Percentiles rank a stretch among this genome's conserved stretches.
phyloP scores from a whole-genome alignment of 2,797 vertebrate genomes.

The Anguilla marmorata region DNA sequence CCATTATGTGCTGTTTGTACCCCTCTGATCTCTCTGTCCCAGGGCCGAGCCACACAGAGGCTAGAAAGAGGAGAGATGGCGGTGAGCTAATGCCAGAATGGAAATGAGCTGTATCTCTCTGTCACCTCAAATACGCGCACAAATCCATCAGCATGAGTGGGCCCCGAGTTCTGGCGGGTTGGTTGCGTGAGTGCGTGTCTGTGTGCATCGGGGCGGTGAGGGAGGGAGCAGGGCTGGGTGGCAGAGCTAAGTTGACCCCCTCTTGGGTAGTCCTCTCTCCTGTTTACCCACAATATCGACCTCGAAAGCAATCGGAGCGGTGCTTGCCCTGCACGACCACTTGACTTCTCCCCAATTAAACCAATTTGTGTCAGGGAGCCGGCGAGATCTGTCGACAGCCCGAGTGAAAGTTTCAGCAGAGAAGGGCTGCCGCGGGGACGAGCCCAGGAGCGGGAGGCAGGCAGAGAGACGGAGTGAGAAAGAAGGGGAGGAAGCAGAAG shows the following conservation, averaged over 20 bases:
- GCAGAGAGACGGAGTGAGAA: constrained; percentile 17
- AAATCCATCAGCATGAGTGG: constrained; percentile 42
- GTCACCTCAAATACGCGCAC: constrained; percentile 40
- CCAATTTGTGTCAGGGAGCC: constrained; percentile 53
- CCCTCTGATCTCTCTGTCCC: constrained; percentile 29
- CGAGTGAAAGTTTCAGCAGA: constrained; percentile 40
- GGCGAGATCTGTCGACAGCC: constrained; percentile 48
- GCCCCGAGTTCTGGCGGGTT: constrained; percentile 20
- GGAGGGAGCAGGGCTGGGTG: constrained; percentile 18
- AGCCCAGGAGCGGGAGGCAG: neutral
- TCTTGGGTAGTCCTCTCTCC: constrained; percentile 37
- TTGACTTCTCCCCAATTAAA: constrained; percentile 55
- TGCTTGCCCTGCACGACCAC: constrained; percentile 38
- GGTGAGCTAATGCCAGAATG: constrained; percentile 38
- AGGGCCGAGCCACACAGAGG: constrained; percentile 23
- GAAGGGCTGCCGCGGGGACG: constrained; percentile 27
- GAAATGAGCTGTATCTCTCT: constrained; percentile 46
- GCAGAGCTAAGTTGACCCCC: constrained; percentile 41
- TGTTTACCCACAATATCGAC: constrained; percentile 50
- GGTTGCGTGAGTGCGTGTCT: constrained; percentile 27
- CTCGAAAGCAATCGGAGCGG: constrained; percentile 36
- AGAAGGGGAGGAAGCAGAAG: neutral
- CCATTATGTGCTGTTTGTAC: constrained; percentile 45
- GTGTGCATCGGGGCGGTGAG: neutral
- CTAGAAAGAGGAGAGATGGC: neutral